Evolutionary conservation across 2,113 vertebrate genomes (phyloP).

Genomic region (Proterorhinus semilunaris): DNA sequence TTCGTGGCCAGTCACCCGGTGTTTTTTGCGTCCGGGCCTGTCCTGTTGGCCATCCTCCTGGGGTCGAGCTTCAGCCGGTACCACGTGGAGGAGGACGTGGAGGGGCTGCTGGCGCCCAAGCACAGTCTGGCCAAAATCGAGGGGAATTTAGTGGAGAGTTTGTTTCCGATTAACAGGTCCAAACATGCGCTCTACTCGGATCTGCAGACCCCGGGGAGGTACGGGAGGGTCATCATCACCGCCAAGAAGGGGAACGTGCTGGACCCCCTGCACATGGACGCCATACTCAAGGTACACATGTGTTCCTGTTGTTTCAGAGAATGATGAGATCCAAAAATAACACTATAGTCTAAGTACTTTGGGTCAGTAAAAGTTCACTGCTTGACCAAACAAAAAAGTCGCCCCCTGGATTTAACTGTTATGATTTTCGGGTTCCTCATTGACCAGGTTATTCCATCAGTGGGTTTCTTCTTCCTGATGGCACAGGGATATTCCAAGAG

Average conservation of each 20-base stretch:
- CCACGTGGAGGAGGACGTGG: constrained; percentile 92
- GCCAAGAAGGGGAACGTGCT: constrained; percentile 89
- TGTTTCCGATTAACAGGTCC: constrained; percentile 95
- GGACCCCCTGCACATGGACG: constrained; percentile 88
- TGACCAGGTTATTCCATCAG: too few species aligned
- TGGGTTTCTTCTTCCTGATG: too few species aligned
- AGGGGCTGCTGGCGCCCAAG: constrained; percentile 91
- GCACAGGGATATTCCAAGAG: too few species aligned
- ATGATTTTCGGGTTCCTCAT: too few species aligned
- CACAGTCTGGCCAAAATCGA: constrained; percentile 98
- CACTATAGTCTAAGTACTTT: too few species aligned
- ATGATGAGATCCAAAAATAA: too few species aligned
- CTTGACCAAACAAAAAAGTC: too few species aligned
- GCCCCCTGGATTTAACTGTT: too few species aligned
- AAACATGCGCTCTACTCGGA: constrained; percentile 96
- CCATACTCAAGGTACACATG: constrained; percentile 84
- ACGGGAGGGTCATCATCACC: constrained; percentile 93
- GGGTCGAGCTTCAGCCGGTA: constrained; percentile 97
- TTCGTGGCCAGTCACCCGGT: constrained; percentile 95
- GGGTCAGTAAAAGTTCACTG: too few species aligned
- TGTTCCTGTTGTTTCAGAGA: background rate
- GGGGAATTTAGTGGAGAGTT: constrained; percentile 94
- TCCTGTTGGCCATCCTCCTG: constrained; percentile 93
- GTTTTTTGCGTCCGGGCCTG: constrained; percentile 93
- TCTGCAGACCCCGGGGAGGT: constrained; percentile 92